Evolutionary conservation across 2,113 vertebrate species (phyloP).

Genomic region (Phalacrocorax carbo): DNA sequence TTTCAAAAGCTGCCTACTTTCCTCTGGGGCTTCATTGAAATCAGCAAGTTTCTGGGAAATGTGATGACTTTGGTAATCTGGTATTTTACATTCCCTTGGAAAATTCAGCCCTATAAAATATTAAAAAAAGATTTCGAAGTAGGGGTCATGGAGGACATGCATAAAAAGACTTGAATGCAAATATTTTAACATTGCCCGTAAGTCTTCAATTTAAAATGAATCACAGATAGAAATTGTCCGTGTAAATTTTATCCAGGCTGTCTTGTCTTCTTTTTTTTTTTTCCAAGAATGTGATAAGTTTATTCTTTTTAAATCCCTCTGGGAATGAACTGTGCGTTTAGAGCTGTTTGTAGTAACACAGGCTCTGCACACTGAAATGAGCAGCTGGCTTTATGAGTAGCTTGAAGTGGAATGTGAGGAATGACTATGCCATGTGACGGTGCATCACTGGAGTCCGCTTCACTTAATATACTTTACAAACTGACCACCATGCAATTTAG

Average conservation of each 20-base stretch:
- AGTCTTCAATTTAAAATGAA: neutral
- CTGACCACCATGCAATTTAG: neutral
- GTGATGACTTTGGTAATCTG: neutral
- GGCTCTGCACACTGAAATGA: constrained; percentile 32
- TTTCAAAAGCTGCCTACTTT: neutral
- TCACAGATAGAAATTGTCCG: neutral
- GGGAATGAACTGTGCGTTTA: constrained; percentile 15
- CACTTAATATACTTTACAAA: neutral
- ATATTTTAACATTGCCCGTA: neutral
- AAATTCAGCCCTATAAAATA: neutral
- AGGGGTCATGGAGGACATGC: neutral
- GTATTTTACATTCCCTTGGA: constrained; percentile 4
- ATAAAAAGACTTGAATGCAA: neutral
- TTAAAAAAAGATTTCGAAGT: neutral
- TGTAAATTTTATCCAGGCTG: constrained; percentile 12
- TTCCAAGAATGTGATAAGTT: constrained; percentile 57
- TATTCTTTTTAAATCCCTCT: constrained; percentile 59
- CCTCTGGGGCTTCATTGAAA: neutral
- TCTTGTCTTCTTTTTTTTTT: neutral
- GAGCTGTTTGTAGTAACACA: constrained; percentile 44
- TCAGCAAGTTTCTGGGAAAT: constrained; percentile 9
- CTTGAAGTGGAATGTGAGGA: constrained; percentile 36
- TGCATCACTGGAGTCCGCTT: neutral
- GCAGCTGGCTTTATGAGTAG: constrained; percentile 26
- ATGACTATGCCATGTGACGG: constrained; percentile 4